Conservation (phyloP, 2,888 invertebrate species). For the Argyra leucocephala region DNA sequence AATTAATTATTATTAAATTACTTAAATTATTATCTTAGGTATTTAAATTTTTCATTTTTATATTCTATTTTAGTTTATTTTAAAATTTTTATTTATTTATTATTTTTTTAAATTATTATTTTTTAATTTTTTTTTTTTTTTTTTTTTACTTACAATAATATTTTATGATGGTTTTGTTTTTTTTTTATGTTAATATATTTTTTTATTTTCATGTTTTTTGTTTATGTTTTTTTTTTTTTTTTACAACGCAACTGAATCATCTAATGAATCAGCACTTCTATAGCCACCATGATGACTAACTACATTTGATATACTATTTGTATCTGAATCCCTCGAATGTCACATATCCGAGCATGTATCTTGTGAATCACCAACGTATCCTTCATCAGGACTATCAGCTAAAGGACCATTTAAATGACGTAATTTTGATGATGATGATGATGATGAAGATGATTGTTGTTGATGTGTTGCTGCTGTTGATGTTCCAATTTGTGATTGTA, state of each 20-base stretch:
- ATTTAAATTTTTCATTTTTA: too few species aligned
- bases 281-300: constrained; percentile 5
- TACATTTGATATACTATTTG: constrained; percentile 26
- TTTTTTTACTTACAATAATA: not conserved
- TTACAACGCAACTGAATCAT: constrained; percentile 41
- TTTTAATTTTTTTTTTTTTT: too few species aligned
- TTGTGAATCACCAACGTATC: constrained; percentile 68
- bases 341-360: constrained; percentile 61
- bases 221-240: constrained; percentile 10
- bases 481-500: constrained; percentile 17
- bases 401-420: constrained; percentile 44
- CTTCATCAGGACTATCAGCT: constrained; percentile 78
- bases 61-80: too few species aligned
- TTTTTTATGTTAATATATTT: too few species aligned
- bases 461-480: constrained; percentile 22
- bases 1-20: too few species aligned
- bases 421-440: constrained; percentile 41
- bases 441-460: constrained; percentile 21
- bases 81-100: too few species aligned
- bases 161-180: too few species aligned
- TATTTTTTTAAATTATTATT: not conserved
- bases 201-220: too few species aligned
- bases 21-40: too few species aligned
- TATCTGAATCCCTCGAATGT: constrained; percentile 38
- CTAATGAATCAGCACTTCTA: constrained; percentile 31